Evolutionary conservation across 1,140 invertebrate species (phyloP), one percentile per base, ranked within the genome.

Genomic region (Pseudomyrmex concolor): DNA sequence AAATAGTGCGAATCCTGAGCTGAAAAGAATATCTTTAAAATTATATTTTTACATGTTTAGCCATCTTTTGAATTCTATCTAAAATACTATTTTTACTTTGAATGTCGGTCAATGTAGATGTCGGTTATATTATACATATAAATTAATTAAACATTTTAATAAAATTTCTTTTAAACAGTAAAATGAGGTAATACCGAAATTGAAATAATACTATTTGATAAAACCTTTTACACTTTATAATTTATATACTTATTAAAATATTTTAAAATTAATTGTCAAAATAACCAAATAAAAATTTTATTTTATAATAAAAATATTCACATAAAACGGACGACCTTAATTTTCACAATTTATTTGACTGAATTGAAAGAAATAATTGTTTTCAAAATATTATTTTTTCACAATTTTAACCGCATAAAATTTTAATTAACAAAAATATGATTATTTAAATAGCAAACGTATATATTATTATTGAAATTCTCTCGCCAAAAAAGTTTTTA

Each of bases 21-120:
- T 87, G 80, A 9, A 86, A 87, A 84, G 48, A 87, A 84, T 63
- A 55, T 7, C 8, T 5, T 68, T 87, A 74, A 80, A 43, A 15
- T 55, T 71, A 34, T 34, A n/a, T 5, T 45, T 22, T 48, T 17
- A 17, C 9, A 82, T 17, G 73, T 83, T 86, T 87, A 83, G 85
- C 70, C 81, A 45, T 80, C 76, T 50, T 59, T 68, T n/a, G 34
- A 34, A 67, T 45, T 60, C 17, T 34, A 48, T 57, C 9, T 68
- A 68, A n/a, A 25, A 70, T 57, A 62, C 50, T n/a, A 80, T 7
- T 62, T 19, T 72, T 19, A 60, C 0, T 43, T 62, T 73, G 15
- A 59, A 60, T 22, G n/a, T n/a, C n/a, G n/a, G n/a, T n/a, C 19
- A 34, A 34, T 34, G 34, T 34, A 34, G 34, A 34, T 34, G 34